These are phyloP conservation scores for Zoroaster sp. DNA, from an alignment of 53 echinoderm and acorn worm species.

Conservation along the genomic window DNA sequence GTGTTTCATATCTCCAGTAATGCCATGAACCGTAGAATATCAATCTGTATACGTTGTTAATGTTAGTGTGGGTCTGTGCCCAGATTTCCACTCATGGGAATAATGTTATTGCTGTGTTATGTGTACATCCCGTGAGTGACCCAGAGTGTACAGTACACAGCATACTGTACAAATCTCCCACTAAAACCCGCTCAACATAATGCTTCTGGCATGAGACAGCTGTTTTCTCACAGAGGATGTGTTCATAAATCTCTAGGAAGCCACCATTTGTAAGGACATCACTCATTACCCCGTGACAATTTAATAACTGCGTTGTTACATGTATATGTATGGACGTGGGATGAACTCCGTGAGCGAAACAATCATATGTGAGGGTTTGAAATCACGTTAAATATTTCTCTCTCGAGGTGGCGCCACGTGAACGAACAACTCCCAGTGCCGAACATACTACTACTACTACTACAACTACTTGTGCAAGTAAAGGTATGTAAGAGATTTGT, in stretches of 20 bases:
- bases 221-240: neutral
- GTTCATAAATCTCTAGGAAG: neutral
- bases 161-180: neutral
- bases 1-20: neutral
- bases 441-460: neutral
- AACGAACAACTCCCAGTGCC: neutral
- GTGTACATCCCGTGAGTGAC: neutral
- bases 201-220: neutral
- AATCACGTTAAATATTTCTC: constrained; percentile 4
- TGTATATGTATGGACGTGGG: constrained; percentile 11
- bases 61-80: neutral
- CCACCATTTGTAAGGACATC: neutral
- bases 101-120: neutral
- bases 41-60: neutral
- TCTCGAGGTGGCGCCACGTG: constrained; percentile 23
- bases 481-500: neutral
- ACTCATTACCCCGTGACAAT: neutral
- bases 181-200: no score
- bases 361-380: constrained; percentile 24
- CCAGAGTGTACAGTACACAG: neutral
- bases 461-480: neutral
- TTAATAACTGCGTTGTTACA: neutral
- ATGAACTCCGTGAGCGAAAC: constrained; percentile 15
- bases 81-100: neutral
- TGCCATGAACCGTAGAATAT: neutral